Conservation (phyloP, 2,113 vertebrate species). For the Oncorhynchus masou region DNA sequence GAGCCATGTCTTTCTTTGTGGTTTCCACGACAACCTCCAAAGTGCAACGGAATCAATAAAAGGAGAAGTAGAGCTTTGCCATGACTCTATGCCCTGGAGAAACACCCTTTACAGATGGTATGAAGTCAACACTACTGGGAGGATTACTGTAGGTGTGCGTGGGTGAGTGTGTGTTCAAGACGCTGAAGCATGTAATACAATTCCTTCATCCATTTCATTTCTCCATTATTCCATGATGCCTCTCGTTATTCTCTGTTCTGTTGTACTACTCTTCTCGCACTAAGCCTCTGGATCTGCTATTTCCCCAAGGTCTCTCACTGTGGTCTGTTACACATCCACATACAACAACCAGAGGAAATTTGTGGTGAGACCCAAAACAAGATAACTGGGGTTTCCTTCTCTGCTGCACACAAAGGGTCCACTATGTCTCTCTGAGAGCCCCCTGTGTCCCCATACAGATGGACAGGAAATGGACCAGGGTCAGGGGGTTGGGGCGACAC, state of each 20-base stretch:
- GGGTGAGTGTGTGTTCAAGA: not conserved
- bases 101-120: not conserved
- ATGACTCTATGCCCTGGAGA: conserved; percentile 24
- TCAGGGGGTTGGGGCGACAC: conserved; percentile 56
- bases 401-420: conserved; percentile 46
- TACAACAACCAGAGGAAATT: not conserved
- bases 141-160: conserved; percentile 7
- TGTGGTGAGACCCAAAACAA: not conserved
- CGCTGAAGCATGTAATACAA: not conserved
- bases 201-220: not conserved
- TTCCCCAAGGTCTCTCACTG: not conserved
- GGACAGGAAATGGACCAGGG: conserved; percentile 57
- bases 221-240: not conserved
- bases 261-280: no score
- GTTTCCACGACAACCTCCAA: conserved; percentile 58
- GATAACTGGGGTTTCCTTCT: conserved; percentile 33
- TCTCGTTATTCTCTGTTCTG: not conserved
- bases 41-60: conserved; percentile 38
- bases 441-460: conserved; percentile 54
- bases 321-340: not conserved
- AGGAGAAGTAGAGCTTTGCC: conserved; percentile 12
- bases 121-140: conserved; percentile 14
- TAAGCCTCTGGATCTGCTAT: not conserved
- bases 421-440: conserved; percentile 48
- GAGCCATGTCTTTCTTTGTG: conserved; percentile 9